Evolutionary conservation across 2,797 vertebrate genomes (phyloP).

Genomic region (Lerista edwardsae): DNA sequence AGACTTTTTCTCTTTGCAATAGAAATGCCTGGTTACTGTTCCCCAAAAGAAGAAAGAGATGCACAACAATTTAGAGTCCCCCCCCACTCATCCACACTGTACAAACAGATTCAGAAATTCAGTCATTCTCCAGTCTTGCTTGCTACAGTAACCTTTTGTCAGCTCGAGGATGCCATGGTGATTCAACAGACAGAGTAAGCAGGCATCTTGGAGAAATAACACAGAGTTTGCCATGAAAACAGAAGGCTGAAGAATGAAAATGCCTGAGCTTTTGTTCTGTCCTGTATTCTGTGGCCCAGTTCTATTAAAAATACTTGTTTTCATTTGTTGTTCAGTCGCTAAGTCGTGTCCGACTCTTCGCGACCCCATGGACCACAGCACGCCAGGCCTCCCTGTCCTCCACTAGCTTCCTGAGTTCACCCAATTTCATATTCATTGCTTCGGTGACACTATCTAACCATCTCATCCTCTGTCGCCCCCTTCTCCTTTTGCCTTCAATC

Average conservation of each 20-base stretch:
- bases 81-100: not conserved
- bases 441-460: too few species aligned
- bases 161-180: constrained; percentile 19
- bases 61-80: not conserved
- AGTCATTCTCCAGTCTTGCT: constrained; percentile 24
- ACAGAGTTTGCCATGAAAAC: constrained; percentile 63
- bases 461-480: too few species aligned
- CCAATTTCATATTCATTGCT: too few species aligned
- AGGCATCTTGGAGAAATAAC: constrained; percentile 53
- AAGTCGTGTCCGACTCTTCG: too few species aligned
- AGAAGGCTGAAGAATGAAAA: constrained; percentile 43
- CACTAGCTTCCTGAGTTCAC: too few species aligned
- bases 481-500: too few species aligned
- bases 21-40: constrained; percentile 40
- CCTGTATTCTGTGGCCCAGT: constrained; percentile 1
- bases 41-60: constrained; percentile 9
- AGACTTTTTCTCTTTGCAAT: constrained; percentile 51
- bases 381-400: too few species aligned
- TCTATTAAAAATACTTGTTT: constrained; percentile 17
- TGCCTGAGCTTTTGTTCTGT: constrained; percentile 22
- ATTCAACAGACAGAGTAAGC: constrained; percentile 50
- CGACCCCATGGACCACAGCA: too few species aligned
- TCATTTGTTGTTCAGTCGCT: too few species aligned
- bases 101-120: constrained; percentile 40
- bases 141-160: constrained; percentile 37